Evolutionary conservation across 2,113 vertebrate genomes (phyloP).

Genomic region (Pelodiscus sinensis): DNA sequence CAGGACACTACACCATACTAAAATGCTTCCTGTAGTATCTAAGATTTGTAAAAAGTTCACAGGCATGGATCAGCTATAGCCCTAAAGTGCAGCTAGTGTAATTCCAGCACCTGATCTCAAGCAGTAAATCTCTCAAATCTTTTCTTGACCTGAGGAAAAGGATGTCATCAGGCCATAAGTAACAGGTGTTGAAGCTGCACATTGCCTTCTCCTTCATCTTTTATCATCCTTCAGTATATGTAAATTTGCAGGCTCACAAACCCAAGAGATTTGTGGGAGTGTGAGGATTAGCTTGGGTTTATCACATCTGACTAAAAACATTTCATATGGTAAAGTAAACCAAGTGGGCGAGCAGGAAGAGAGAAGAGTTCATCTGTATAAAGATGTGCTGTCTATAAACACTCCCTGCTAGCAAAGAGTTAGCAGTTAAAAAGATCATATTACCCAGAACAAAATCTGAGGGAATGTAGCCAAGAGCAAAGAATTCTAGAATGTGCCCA

Average conservation of each 20-base stretch:
- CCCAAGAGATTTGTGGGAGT: neutral
- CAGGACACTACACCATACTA: neutral
- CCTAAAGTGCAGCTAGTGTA: neutral
- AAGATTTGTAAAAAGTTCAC: neutral
- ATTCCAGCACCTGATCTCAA: neutral
- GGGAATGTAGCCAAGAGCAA: neutral
- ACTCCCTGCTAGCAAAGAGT: neutral
- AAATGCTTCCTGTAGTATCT: neutral
- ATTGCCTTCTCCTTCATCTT: neutral
- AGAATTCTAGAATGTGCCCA: fast-evolving
- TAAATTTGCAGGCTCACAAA: neutral
- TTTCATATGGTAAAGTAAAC: neutral
- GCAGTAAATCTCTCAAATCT: neutral
- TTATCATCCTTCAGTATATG: neutral
- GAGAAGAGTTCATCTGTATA: neutral
- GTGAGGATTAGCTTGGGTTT: neutral
- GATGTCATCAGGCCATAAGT: neutral
- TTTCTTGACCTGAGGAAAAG: neutral
- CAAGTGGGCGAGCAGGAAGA: neutral
- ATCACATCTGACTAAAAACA: neutral
- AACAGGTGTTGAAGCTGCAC: neutral
- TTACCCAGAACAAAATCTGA: neutral
- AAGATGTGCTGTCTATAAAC: neutral
- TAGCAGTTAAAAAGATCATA: neutral
- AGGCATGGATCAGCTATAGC: neutral